Base-by-base conservation (phyloP, 2,797 vertebrate species). In the Manis crassicaudata region DNA sequence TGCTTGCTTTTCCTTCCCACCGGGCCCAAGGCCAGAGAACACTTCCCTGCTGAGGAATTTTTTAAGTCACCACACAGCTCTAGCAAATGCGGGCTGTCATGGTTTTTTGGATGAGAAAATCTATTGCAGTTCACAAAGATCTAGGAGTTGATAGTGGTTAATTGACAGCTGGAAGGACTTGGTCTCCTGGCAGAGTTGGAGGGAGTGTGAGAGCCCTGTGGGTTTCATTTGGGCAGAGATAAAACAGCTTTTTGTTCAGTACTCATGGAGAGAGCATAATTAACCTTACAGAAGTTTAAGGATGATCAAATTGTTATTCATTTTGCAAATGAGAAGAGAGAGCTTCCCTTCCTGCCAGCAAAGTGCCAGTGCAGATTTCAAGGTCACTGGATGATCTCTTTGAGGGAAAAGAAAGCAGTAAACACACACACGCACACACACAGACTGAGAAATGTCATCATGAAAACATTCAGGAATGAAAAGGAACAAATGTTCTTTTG, bases 241-340 rank as follows among this genome's bases (percentile, higher is more conserved):
- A 98, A 98, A 98, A 98, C 98, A 97, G 97, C 96, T 98, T 98
- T 98, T 98, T 98, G 98, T 98, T 98, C 98, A 96, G 97, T 97
- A 96, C 93, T 98, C 98, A 96, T 95, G 97, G 98, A 98, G 98
- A 99, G 97, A 98, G 97, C 92, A 97, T 98, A 99, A 99, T 98
- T 99, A 98, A 98, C 98, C 98, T 98, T 98, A 98, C 96, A 98
- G 98, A 98, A 98, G 98, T 98, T 98, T 98, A 98, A 98, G 98
- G 98, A 98, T 98, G 97, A 98, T 99, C 98, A 99, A 98, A 98
- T 98, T 98, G 98, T 98, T 99, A 98, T 99, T 98, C 98, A 98
- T 98, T 98, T 98, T 99, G 98, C 98, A 98, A 98, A 99, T 98
- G 97, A 98, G 98, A 98, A 98, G 98, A 98, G 95, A 97, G 98